Percentiles rank a stretch among this genome's conserved stretches.
phyloP scores from a whole-genome alignment of 1,140 invertebrate species.

The Brachionus angularis region DNA sequence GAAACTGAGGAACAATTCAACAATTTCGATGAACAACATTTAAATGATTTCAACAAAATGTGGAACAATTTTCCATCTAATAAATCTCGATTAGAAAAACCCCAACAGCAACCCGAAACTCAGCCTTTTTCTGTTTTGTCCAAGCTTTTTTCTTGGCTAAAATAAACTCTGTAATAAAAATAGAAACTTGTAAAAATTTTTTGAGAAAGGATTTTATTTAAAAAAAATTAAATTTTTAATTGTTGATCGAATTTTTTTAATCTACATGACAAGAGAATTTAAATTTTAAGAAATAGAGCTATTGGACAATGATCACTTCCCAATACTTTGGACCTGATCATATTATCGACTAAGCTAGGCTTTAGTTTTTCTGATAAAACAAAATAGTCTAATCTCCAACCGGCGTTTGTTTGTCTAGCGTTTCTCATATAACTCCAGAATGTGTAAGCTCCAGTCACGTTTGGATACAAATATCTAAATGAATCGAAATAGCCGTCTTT shows the following conservation, averaged over 20 bases:
- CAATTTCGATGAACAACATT: conserved; percentile 30
- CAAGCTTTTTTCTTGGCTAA: conserved; percentile 30
- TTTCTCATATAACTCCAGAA: conserved; percentile 90
- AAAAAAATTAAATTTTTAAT: background rate
- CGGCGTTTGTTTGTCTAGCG: conserved; percentile 79
- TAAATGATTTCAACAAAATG: conserved; percentile 22
- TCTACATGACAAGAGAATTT: too few species aligned
- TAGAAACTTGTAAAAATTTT: too few species aligned
- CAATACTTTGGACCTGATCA: conserved; percentile 53
- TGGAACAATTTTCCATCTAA: conserved; percentile 5
- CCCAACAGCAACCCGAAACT: background rate
- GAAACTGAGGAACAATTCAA: conserved; percentile 39
- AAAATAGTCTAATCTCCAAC: conserved; percentile 94
- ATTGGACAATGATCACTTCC: conserved; percentile 60
- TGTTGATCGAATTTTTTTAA: too few species aligned
- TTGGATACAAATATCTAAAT: conserved; percentile 80
- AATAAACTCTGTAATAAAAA: background rate
- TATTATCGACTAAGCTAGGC: conserved; percentile 69
- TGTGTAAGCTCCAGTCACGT: conserved; percentile 76
- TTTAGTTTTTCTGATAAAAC: conserved; percentile 69
- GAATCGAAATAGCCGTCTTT: conserved; percentile 74
- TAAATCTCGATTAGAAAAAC: background rate
- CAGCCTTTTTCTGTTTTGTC: background rate
- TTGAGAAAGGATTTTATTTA: background rate
- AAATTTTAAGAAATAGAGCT: conserved; percentile 40